These are phyloP conservation scores for Montipora efflorescens DNA, from an alignment of 64 coral and sea anemone species.

Conservation along the genomic window DNA sequence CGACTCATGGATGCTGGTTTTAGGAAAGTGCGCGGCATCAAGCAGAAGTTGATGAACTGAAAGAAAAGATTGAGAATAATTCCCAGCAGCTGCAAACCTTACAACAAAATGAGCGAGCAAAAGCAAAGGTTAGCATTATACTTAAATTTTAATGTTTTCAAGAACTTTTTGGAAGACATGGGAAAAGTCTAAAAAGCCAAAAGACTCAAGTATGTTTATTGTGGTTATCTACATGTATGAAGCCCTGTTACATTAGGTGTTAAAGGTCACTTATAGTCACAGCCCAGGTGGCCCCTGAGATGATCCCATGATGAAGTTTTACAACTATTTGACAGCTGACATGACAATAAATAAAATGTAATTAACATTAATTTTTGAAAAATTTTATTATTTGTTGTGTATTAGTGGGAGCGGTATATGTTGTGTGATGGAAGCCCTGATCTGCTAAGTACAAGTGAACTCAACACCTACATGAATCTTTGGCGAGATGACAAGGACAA, in stretches of 20 bases:
- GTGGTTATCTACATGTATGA: no score
- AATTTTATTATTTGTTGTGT: background rate
- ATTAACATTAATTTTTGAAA: background rate
- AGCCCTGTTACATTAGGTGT: no score
- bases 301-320: no score
- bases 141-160: background rate
- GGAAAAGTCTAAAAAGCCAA: no score
- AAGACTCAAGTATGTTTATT: no score
- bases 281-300: no score
- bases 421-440: conserved; percentile 99
- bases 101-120: conserved; percentile 63
- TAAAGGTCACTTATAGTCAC: no score
- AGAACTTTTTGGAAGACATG: no score
- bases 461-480: conserved; percentile 95
- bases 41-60: conserved; percentile 91
- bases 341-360: no score
- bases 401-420: conserved; percentile 97
- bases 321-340: no score
- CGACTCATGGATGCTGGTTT: background rate
- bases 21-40: conserved; percentile 91
- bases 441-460: conserved; percentile 77
- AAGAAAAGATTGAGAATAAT: conserved; percentile 84
- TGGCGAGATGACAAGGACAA: conserved; percentile 76
- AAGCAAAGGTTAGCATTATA: conserved; percentile 69
- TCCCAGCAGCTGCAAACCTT: conserved; percentile 65